Base-by-base conservation (phyloP, 2,113 vertebrate species). In the Isichthys henryi region DNA sequence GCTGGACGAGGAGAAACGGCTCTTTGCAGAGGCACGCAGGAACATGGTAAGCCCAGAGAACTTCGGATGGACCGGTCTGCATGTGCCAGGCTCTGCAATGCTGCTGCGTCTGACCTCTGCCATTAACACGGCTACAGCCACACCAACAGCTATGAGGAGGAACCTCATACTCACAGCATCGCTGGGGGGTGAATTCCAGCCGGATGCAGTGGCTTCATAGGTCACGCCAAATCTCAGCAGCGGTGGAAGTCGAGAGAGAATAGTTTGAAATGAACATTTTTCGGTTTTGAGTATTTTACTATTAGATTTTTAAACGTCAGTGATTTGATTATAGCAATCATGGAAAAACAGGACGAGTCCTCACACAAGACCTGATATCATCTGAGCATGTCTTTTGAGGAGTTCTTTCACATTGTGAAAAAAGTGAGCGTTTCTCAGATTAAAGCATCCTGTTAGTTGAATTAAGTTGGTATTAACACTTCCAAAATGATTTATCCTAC, bases 21-120 rank as follows among this genome's bases (percentile, higher is more conserved):
- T 95, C 39, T 97, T 96, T n/a, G 95, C 95, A 0, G 96, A 96
- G 91, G 96, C 96, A 21, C 96, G 96, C 82, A 96, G 95, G 92
- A 96, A 89, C 90, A 96, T 97, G 96, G 96, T 96, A 89, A 91
- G 94, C 43, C 48, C 27, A 0, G n/a, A 31, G 35, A 45, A 9
- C 8, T 3, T 5, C 15, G 13, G 3, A 2, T 56, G n/a, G 10
- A 23, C 11, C n/a, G 39, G 11, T 84, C 39, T 23, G 86, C 49
- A 49, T 89, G 85, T 27, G 48, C 74, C 70, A 82, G 31, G 13
- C 83, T 9, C 50, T 86, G 74, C 85, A 0, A 83, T 2, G 3
- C 39, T 45, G 31, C 19, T 19, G 90, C 82, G n/a, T n/a, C 85
- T 1, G 5, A 52, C 3, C 27, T 46, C 85, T 31, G 85, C 85